Percentiles rank a stretch among this genome's conserved stretches.
These are phyloP conservation scores for Seira musarum DNA, from an alignment of 2,888 invertebrate species.

Conservation along the genomic window DNA sequence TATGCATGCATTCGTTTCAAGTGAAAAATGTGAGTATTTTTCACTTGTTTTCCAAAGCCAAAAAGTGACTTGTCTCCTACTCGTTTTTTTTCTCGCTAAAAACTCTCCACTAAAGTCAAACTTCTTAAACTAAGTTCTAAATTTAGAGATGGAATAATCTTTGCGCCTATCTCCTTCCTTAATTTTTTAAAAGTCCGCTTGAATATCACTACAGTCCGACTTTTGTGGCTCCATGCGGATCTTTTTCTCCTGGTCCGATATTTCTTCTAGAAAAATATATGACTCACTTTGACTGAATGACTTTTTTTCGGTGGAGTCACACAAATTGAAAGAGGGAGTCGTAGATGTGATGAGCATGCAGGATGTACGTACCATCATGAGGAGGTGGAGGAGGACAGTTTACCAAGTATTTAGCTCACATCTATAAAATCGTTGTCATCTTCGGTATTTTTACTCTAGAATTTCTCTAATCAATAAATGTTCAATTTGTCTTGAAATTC, in stretches of 20 bases:
- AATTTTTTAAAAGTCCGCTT: slow-evolving; percentile 3
- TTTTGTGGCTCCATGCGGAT: not conserved
- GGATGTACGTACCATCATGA: not conserved
- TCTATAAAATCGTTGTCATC: not conserved
- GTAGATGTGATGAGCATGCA: not conserved
- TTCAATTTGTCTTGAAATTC: not conserved
- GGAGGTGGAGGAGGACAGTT: slow-evolving; percentile 20
- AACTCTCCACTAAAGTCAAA: slow-evolving; percentile 3
- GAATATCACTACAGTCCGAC: slow-evolving; percentile 5
- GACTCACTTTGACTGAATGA: not conserved
- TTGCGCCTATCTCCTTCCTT: slow-evolving; percentile 6
- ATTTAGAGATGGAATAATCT: slow-evolving; percentile 60
- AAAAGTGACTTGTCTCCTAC: slow-evolving; percentile 7
- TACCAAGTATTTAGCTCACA: slow-evolving; percentile 3
- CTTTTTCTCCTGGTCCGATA: slow-evolving; percentile 1
- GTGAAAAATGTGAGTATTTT: not conserved
- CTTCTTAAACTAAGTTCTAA: slow-evolving; percentile 43
- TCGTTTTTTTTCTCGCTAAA: not conserved
- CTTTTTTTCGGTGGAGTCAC: slow-evolving; percentile 9
- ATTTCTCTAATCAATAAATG: not conserved
- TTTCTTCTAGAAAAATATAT: slow-evolving; percentile 1
- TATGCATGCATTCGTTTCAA: slow-evolving; percentile 2
- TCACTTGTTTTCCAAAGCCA: slow-evolving; percentile 3
- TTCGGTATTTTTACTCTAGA: not conserved
- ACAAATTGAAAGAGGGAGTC: too few species aligned